Percentiles rank a stretch among this genome's conserved stretches.
phyloP scores from a whole-genome alignment of 2,797 vertebrate genomes.

The Thaleichthys pacificus region DNA sequence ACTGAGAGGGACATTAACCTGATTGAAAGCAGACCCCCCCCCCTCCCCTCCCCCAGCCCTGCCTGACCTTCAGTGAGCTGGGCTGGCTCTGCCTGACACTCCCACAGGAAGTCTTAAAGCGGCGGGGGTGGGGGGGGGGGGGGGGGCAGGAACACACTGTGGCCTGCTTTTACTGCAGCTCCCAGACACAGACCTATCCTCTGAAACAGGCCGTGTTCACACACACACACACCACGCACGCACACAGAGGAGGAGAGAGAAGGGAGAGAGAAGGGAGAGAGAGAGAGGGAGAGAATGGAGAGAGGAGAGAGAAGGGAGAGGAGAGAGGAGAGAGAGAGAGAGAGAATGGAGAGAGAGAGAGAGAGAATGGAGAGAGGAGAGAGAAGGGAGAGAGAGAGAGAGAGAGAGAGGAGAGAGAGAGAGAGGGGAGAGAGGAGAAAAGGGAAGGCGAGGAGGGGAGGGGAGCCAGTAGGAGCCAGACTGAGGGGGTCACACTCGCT shows the following conservation, averaged over 20 bases:
- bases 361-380: no score
- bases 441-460: slow-evolving; percentile 3
- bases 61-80: slow-evolving; percentile 70
- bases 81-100: slow-evolving; percentile 43
- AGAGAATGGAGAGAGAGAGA: slow-evolving; percentile 15
- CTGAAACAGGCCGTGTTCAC: slow-evolving; percentile 14
- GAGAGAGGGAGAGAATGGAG: slow-evolving; percentile 47
- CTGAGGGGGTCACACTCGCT: slow-evolving; percentile 4
- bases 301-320: slow-evolving; percentile 37
- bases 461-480: slow-evolving; percentile 3
- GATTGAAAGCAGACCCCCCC: slow-evolving; percentile 52
- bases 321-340: slow-evolving; percentile 19
- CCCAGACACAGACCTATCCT: not conserved
- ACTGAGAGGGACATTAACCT: slow-evolving; percentile 57
- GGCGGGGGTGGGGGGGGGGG: slow-evolving; percentile 28
- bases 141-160: slow-evolving; percentile 28
- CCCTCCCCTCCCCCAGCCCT: slow-evolving; percentile 46
- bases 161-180: slow-evolving; percentile 15
- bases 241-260: not conserved
- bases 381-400: slow-evolving; percentile 3
- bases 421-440: slow-evolving; percentile 4
- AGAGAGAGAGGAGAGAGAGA: not conserved
- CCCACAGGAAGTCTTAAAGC: slow-evolving; percentile 44
- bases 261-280: slow-evolving; percentile 52
- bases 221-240: no score